These are phyloP conservation scores for Dryobotodes eremita DNA, from an alignment of 2,888 invertebrate genomes.

Conservation along the genomic window DNA sequence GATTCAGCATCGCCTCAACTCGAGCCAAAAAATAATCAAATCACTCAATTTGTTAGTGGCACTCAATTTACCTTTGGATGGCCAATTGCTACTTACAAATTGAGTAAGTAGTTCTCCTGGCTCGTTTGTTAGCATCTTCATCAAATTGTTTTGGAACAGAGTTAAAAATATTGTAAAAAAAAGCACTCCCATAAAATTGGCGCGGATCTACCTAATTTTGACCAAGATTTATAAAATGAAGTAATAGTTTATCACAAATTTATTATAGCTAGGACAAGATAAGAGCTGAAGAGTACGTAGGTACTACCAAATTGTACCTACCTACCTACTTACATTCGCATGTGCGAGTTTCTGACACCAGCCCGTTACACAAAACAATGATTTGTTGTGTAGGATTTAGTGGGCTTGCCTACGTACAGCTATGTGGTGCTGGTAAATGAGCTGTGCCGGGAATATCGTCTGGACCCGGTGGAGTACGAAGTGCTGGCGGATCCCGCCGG, in stretches of 20 bases:
- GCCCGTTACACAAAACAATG: background rate
- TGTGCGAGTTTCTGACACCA: background rate
- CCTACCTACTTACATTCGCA: background rate
- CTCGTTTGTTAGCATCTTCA: background rate
- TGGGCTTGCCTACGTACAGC: constrained; percentile 13
- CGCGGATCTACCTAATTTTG: background rate
- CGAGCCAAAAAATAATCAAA: background rate
- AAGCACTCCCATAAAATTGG: background rate
- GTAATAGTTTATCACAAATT: background rate
- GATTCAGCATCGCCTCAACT: background rate
- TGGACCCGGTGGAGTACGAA: constrained; percentile 15
- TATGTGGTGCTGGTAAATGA: constrained; percentile 2
- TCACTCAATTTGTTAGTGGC: background rate
- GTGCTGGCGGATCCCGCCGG: background rate
- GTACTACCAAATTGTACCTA: background rate
- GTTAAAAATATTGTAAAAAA: background rate
- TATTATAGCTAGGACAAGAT: background rate
- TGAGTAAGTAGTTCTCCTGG: background rate
- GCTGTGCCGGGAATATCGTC: background rate
- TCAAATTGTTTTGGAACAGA: background rate
- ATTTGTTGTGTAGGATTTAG: constrained; percentile 2
- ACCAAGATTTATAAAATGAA: background rate
- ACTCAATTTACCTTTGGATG: background rate
- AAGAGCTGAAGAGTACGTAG: background rate
- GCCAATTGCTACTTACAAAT: background rate